A percentile compares a stretch with the other conserved stretches of the same genome.
These are phyloP conservation scores for Eupithecia inturbata DNA, from an alignment of 2,888 invertebrate species.

Conservation along the genomic window DNA sequence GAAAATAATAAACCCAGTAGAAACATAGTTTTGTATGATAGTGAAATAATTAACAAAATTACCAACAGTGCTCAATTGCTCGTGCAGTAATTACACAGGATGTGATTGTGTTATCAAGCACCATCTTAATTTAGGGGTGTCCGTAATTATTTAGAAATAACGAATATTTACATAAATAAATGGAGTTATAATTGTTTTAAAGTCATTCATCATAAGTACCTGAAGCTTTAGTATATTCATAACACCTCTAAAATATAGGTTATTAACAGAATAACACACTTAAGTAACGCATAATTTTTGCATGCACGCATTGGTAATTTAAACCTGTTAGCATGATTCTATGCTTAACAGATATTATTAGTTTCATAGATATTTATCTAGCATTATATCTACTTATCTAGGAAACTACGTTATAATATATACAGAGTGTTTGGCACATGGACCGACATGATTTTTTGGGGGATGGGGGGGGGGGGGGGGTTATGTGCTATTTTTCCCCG, in stretches of 20 bases:
- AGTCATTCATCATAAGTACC: neutral
- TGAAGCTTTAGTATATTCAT: neutral
- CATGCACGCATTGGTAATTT: too few relatives aligned
- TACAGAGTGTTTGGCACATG: too few relatives aligned
- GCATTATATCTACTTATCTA: too few relatives aligned
- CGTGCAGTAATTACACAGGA: constrained; percentile 42
- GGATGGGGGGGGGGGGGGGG: too few relatives aligned
- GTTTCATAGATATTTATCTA: too few relatives aligned
- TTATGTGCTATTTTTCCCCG: too few relatives aligned
- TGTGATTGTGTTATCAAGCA: constrained; percentile 45
- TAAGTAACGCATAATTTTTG: neutral
- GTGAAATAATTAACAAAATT: constrained; percentile 43
- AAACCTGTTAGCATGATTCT: too few relatives aligned
- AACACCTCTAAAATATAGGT: neutral
- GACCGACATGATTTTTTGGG: too few relatives aligned
- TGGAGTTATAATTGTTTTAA: constrained; percentile 17
- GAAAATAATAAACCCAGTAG: neutral
- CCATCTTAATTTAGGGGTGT: constrained; percentile 49
- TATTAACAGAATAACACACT: neutral
- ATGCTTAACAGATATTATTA: too few relatives aligned
- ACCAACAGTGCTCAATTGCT: constrained; percentile 25
- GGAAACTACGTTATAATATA: too few relatives aligned
- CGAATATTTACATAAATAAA: constrained; percentile 21
- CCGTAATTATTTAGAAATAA: constrained; percentile 34
- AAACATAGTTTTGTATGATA: constrained; percentile 26